Evolutionary conservation across 2,888 invertebrate species (phyloP), one percentile per base, ranked within the genome.

Genomic region (Oconnorella tubifera): DNA sequence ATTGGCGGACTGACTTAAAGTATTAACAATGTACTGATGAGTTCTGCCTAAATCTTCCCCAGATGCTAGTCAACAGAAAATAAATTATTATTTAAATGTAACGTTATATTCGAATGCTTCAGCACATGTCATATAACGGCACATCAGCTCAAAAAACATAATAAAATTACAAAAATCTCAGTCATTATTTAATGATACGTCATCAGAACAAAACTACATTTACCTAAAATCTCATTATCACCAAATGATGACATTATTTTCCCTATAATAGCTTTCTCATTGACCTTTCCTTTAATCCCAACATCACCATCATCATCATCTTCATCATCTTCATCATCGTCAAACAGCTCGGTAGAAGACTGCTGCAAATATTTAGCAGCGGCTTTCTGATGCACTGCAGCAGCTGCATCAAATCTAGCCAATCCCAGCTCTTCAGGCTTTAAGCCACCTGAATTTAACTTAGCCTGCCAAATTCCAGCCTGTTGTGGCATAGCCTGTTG

Each of bases 1-100:
- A 1, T 89, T 88, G 6, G 90, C 87, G 4, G 90, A 89, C 27
- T 91, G 89, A 74, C 89, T 88, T 72, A 92, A 86, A 0, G 88
- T 86, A 80, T 92, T 90, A 77, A 90, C 88, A 61, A 94, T 83
- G 77, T 89, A 88, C 58, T 87, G 86, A 75, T 88, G 86, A 2
- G 90, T 90, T 64, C 76, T 75, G 28, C 75, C 72, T 10, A 75
- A 71, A 50, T 73, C 74, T 50, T 65, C 66, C 32, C 33, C 63
- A 50, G 58, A 6, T n/a, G n/a, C n/a, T n/a, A n/a, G n/a, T n/a
- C 40, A 19, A 56, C 14, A 23, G 25, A 23, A 10, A 55, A 55
- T 23, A 14, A 48, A 48, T 14, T 48, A 48, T 48, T 19, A 48
- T 14, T 23, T 23, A 55, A 14, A 55, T 55, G 14, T 55, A 55